phyloP scores from a whole-genome alignment of 2,888 invertebrate species.

The Acheta domesticus region DNA sequence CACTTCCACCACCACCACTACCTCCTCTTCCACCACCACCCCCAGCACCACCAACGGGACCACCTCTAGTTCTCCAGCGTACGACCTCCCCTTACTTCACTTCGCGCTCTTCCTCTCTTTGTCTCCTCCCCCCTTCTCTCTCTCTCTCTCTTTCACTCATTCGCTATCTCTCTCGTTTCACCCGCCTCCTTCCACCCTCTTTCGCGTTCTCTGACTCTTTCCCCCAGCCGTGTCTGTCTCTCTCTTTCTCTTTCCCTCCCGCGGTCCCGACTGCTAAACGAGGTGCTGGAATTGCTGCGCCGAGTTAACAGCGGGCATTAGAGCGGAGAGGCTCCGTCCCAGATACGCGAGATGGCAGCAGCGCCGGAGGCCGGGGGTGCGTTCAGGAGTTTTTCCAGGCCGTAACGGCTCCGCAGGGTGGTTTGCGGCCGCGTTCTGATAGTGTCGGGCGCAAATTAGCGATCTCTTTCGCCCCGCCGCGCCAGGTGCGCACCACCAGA shows the following conservation, averaged over 20 bases:
- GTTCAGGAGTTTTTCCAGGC: neutral
- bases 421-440: neutral
- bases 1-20: too few relatives aligned
- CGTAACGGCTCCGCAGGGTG: neutral
- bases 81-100: too few relatives aligned
- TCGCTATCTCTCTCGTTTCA: too few relatives aligned
- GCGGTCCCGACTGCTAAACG: neutral
- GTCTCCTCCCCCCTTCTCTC: too few relatives aligned
- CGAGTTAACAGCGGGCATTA: neutral
- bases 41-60: too few relatives aligned
- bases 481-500: neutral
- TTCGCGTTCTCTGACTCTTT: too few relatives aligned
- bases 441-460: conserved; percentile 1
- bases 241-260: neutral
- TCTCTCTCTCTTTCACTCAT: too few relatives aligned
- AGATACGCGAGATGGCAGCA: neutral
- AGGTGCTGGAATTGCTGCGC: neutral
- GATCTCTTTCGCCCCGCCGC: neutral
- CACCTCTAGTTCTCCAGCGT: too few relatives aligned
- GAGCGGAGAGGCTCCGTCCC: conserved; percentile 2
- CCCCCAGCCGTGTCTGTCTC: too few relatives aligned
- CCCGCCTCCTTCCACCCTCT: too few relatives aligned
- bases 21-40: too few relatives aligned
- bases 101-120: too few relatives aligned
- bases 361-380: neutral